These are phyloP conservation scores for Drosophila mercatorum DNA, from an alignment of 2,888 invertebrate species.

Conservation along the genomic window DNA sequence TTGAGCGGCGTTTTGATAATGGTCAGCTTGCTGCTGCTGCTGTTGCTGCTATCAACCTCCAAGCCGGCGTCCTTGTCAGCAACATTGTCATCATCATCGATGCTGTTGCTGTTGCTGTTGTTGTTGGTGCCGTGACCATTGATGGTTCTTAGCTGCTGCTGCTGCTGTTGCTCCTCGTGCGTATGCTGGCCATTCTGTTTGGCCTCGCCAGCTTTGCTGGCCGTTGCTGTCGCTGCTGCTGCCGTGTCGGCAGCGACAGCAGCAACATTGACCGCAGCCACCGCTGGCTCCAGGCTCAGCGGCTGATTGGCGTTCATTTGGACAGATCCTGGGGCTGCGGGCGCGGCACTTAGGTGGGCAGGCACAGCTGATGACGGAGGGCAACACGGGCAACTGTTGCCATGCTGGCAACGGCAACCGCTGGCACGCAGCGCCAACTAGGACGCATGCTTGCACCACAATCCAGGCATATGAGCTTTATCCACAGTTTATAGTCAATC, in stretches of 20 bases:
- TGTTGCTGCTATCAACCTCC: slow-evolving; percentile 28
- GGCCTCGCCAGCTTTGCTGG: slow-evolving; percentile 29
- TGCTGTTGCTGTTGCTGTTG: slow-evolving; percentile 48
- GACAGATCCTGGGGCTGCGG: slow-evolving; percentile 8
- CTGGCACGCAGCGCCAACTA: slow-evolving; percentile 38
- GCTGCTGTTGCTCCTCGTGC: slow-evolving; percentile 41
- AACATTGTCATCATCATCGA: slow-evolving; percentile 32
- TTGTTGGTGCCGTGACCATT: slow-evolving; percentile 50
- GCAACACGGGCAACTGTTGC: slow-evolving; percentile 34
- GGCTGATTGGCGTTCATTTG: slow-evolving; percentile 63
- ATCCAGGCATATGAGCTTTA: slow-evolving; percentile 17
- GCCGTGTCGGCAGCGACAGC: slow-evolving; percentile 38
- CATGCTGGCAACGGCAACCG: slow-evolving; percentile 46
- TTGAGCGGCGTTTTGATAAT: slow-evolving; percentile 80
- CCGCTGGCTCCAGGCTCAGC: slow-evolving; percentile 65
- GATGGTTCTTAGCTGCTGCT: slow-evolving; percentile 40
- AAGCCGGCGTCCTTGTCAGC: slow-evolving; percentile 40
- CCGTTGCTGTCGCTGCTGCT: slow-evolving; percentile 15
- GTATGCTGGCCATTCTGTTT: slow-evolving; percentile 58
- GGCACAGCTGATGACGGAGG: slow-evolving; percentile 36
- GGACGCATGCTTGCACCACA: slow-evolving; percentile 31
- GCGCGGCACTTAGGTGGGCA: slow-evolving; percentile 45
- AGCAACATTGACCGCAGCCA: slow-evolving; percentile 45
- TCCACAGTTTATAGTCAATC: slow-evolving; percentile 8
- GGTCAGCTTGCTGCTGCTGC: slow-evolving; percentile 48